Evolutionary conservation across 2,797 vertebrate genomes (phyloP), one percentile per base, ranked within the genome.

Genomic region (Phylloscopus collybita): DNA sequence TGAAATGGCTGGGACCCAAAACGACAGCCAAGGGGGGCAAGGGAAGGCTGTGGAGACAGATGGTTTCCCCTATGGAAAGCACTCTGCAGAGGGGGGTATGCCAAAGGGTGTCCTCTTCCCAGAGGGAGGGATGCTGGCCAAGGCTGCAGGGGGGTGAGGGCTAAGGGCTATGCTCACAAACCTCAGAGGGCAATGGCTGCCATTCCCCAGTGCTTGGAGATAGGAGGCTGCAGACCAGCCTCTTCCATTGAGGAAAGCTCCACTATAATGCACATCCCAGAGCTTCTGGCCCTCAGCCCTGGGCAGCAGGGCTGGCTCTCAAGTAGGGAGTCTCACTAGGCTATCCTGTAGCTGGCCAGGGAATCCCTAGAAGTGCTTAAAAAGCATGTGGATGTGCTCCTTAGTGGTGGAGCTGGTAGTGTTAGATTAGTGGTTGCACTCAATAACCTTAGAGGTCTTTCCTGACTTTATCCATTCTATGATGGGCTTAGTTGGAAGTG

Each of bases 1-100:
- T 85, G 72, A 79, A 87, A 85, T 90, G 93, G 90, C 95, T 51
- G 69, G 80, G 86, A 94, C 91, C 93, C 96, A 96, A 78, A 90
- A 87, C 44, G 94, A 88, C 76, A 84, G 87, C 72, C 82, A 85
- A 36, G 36, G 44, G 51, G 67, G 45, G 23, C 36, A 38, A 79
- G 42, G 73, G 75, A 89, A 88, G 72, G 61, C 86, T 95, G 70
- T 1, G 10, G 74, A 69, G 64, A 71, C 92, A 96, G 86, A 91
- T 94, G 91, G 92, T 73, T 95, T 86, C 67, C 83, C 45, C 61
- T 82, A 21, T 2, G 8, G 91, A 85, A 88, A 81, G 61, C 61
- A 54, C 45, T 85, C 38, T 53, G 40, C 6, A 7, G 71, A 91
- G 64, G 40, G 50, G 54, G n/a, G 21, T 73, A 25, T 70, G 78